These are phyloP conservation scores for Epizoanthus illoricatus DNA, from an alignment of 92 coral and sea anemone species.

Conservation along the genomic window DNA sequence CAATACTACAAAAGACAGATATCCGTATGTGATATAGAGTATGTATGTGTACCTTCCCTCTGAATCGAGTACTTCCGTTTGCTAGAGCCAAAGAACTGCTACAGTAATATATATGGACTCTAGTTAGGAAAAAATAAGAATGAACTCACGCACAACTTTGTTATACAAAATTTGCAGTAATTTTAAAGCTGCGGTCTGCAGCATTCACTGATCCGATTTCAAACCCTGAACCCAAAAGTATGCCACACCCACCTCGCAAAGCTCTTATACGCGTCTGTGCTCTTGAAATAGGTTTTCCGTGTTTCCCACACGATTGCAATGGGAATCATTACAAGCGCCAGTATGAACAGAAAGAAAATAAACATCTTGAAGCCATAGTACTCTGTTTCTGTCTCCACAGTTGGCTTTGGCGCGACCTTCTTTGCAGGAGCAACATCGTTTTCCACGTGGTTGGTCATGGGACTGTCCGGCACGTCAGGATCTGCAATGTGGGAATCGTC, in stretches of 20 bases:
- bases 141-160: conserved; percentile 26
- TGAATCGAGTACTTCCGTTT: not conserved
- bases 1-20: not conserved
- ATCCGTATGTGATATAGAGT: not conserved
- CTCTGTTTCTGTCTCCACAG: conserved; percentile 66
- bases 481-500: conserved; percentile 57
- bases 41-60: not conserved
- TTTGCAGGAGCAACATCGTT: conserved; percentile 32
- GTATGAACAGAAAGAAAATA: conserved; percentile 78
- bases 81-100: not conserved
- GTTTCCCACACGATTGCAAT: conserved; percentile 91
- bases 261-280: conserved; percentile 76
- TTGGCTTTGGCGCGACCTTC: conserved; percentile 21
- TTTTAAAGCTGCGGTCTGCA: not conserved
- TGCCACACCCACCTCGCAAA: conserved; percentile 71
- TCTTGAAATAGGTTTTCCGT: conserved; percentile 79
- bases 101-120: not conserved
- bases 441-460: conserved; percentile 64
- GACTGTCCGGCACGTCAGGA: conserved; percentile 51
- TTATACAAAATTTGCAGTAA: conserved; percentile 14
- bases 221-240: conserved; percentile 65
- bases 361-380: conserved; percentile 92
- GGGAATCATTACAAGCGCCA: conserved; percentile 92
- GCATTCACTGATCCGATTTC: conserved; percentile 3
- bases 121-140: conserved; percentile 5